Evolutionary conservation across 2,888 invertebrate species (phyloP).

Genomic region (Cheilosia vulpina): DNA sequence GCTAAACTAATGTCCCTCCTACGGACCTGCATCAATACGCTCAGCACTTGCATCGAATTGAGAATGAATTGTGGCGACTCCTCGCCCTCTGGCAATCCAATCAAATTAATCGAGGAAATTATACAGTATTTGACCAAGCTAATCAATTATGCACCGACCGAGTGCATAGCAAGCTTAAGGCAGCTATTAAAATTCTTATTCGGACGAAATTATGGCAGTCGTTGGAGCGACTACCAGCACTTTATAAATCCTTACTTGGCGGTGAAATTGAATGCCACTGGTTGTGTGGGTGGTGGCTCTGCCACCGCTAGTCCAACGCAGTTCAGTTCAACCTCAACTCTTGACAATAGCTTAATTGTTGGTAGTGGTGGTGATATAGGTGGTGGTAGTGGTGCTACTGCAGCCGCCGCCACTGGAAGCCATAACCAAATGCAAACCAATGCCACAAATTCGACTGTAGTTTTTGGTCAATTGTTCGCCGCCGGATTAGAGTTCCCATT

Average conservation of each 20-base stretch:
- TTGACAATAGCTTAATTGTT: conserved; percentile 63
- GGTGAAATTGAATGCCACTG: conserved; percentile 71
- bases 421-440: conserved; percentile 62
- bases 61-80: conserved; percentile 76
- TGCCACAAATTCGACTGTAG: conserved; percentile 75
- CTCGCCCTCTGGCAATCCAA: conserved; percentile 76
- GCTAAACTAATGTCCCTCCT: conserved; percentile 87
- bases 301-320: conserved; percentile 51
- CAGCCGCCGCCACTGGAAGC: conserved; percentile 36
- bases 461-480: conserved; percentile 82
- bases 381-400: not conserved
- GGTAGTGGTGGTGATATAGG: conserved; percentile 24
- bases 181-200: conserved; percentile 90
- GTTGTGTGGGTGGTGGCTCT: conserved; percentile 68
- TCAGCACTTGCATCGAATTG: conserved; percentile 81
- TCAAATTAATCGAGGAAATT: conserved; percentile 88
- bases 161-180: conserved; percentile 89
- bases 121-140: conserved; percentile 88
- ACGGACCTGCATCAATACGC: conserved; percentile 81
- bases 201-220: conserved; percentile 87
- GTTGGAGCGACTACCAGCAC: conserved; percentile 78
- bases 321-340: conserved; percentile 54
- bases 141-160: conserved; percentile 87
- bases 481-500: conserved; percentile 80
- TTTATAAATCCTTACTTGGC: conserved; percentile 79